Conservation (phyloP, 2,113 vertebrate species). For the Triplophysa siluroides region DNA sequence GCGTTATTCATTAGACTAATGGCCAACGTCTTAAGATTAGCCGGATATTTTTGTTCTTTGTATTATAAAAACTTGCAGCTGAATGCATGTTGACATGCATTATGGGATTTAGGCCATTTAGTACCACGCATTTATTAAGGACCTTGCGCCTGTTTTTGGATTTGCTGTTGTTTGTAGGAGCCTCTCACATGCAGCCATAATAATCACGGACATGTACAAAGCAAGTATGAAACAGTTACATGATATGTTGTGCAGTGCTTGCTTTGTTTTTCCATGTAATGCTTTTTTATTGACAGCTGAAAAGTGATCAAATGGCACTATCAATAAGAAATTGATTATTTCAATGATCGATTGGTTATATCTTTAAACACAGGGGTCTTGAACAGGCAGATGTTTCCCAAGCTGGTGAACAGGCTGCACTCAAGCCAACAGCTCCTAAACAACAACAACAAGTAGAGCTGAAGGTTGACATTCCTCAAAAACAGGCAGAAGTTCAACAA, state of each 20-base stretch:
- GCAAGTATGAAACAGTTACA: background rate
- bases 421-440: background rate
- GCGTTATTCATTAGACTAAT: conserved; percentile 34
- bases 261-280: background rate
- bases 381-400: conserved; percentile 3
- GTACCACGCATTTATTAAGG: background rate
- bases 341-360: background rate
- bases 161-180: background rate
- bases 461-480: background rate
- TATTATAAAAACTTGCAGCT: background rate
- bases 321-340: background rate
- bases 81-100: conserved; percentile 19
- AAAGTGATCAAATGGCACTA: background rate
- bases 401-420: background rate
- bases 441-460: background rate
- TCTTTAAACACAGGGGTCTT: background rate
- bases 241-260: background rate
- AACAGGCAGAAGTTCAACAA: background rate
- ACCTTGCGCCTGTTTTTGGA: background rate
- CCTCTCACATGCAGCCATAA: background rate
- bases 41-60: background rate
- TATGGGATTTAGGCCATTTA: conserved; percentile 20
- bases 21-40: conserved; percentile 22
- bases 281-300: background rate
- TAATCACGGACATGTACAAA: background rate